A percentile compares a stretch with the other conserved stretches of the same genome.
Conservation (phyloP, 2,888 invertebrate genomes). For the Lysandra bellargus region DNA sequence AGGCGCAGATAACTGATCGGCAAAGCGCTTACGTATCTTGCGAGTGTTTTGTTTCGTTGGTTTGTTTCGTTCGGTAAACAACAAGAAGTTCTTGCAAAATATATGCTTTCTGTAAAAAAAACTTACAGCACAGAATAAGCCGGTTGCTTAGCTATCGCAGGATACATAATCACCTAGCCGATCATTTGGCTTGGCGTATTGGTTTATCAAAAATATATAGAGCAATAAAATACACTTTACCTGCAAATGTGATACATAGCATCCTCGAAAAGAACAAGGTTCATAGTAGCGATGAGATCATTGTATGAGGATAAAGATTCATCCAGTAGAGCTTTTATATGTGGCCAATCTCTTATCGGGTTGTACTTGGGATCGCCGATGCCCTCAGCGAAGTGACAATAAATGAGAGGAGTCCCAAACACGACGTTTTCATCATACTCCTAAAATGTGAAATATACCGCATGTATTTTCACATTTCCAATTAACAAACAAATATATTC, state of each 20-base stretch:
- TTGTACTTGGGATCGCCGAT: constrained; percentile 95
- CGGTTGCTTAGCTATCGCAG: too few species aligned
- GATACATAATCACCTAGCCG: too few species aligned
- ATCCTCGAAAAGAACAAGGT: constrained; percentile 96
- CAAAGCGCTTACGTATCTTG: too few species aligned
- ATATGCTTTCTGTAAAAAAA: too few species aligned
- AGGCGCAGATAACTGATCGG: background rate
- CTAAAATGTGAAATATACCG: constrained; percentile 56
- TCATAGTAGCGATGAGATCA: constrained; percentile 94
- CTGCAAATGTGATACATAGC: constrained; percentile 96
- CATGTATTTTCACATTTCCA: too few species aligned
- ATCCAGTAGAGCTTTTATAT: constrained; percentile 85
- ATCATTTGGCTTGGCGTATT: too few species aligned
- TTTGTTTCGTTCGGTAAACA: too few species aligned
- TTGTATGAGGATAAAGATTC: constrained; percentile 93
- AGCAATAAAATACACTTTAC: constrained; percentile 51
- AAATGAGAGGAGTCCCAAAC: constrained; percentile 89
- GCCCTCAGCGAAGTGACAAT: constrained; percentile 95
- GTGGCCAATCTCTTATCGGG: constrained; percentile 86
- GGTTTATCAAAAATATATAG: background rate
- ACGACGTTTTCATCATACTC: constrained; percentile 87
- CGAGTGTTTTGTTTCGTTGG: too few species aligned
- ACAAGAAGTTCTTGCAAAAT: too few species aligned
- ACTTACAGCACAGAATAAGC: too few species aligned
- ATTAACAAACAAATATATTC: too few species aligned